Evolutionary conservation across 1,140 invertebrate genomes (phyloP), one percentile per base, ranked within the genome.

Genomic region (Caenorhabditis inopinata): DNA sequence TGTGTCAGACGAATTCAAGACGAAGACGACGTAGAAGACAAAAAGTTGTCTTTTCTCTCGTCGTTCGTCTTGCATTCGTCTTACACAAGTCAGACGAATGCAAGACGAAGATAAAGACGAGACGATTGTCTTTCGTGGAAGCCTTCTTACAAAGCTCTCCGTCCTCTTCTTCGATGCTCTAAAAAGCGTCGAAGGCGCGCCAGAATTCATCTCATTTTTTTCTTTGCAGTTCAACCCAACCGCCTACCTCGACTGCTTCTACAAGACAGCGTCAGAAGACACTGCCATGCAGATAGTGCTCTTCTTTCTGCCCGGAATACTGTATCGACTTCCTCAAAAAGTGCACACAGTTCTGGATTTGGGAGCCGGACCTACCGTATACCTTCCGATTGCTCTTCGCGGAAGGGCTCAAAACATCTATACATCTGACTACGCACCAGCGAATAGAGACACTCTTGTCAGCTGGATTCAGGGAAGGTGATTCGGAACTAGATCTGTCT

Each of bases 271-370:
- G 0, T 80, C 77, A 27, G 86, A 87, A 49, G 86, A 87, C 78
- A 79, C 68, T 7, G 86, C 86, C 12, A 87, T 87, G 86, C 62
- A 82, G 21, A 81, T 88, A n/a, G 83, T 88, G 23, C 78, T 87
- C n/a, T 87, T 87, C 58, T 88, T 87, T 49, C 80, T 87, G 7
- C 87, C 86, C 1, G 86, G 86, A 42, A 88, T 87, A 18, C 75
- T 88, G 11, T 87, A 87, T 68, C 79, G 86, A 45, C 74, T 87
- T 16, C 87, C 86, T 11, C 32, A 84, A 68, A 81, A 79, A 35
- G 79, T 88, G 25, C 79, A 74, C 29, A 84, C 81, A 27, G 74
- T 87, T 18, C 79, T 87, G 6, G 86, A 87, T 62, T 74, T 87
- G 27, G 86, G 86, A 12, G 86, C 87, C 35, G 85, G 86, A 11